Conservation (phyloP, 2,797 vertebrate species). For the Periparus ater region DNA sequence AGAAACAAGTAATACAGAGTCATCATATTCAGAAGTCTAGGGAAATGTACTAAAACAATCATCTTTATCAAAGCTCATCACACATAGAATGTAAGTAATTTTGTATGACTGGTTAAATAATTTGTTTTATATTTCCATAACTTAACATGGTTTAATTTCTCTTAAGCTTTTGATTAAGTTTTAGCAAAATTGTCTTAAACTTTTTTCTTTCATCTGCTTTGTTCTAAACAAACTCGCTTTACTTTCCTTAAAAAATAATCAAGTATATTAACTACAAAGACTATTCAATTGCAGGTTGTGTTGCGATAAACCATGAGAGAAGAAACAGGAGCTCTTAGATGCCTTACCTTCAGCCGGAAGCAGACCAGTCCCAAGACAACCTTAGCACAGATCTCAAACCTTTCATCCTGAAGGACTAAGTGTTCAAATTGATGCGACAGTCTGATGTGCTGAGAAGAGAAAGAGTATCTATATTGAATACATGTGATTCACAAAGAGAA, state of each 20-base stretch:
- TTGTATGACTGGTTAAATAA: background rate
- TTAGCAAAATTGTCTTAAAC: background rate
- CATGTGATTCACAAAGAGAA: background rate
- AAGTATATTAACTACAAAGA: background rate
- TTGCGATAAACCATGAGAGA: background rate
- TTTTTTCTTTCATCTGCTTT: background rate
- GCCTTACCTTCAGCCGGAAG: slow-evolving; percentile 92
- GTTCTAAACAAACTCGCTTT: background rate
- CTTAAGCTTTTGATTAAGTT: background rate
- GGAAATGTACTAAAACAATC: background rate
- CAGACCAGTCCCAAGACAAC: slow-evolving; percentile 93
- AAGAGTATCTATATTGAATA: background rate
- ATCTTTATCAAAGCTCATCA: background rate
- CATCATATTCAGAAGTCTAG: background rate
- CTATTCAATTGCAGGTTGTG: background rate
- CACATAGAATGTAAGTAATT: background rate
- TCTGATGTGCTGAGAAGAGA: slow-evolving; percentile 82
- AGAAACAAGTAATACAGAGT: background rate
- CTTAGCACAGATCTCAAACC: slow-evolving; percentile 90
- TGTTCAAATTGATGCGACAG: slow-evolving; percentile 90
- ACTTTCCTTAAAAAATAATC: background rate
- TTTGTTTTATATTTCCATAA: background rate
- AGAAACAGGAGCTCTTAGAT: background rate
- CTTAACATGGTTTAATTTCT: background rate
- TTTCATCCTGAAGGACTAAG: slow-evolving; percentile 84